Evolutionary conservation across 1,140 invertebrate genomes (phyloP).

Genomic region (Drosophila pachea): DNA sequence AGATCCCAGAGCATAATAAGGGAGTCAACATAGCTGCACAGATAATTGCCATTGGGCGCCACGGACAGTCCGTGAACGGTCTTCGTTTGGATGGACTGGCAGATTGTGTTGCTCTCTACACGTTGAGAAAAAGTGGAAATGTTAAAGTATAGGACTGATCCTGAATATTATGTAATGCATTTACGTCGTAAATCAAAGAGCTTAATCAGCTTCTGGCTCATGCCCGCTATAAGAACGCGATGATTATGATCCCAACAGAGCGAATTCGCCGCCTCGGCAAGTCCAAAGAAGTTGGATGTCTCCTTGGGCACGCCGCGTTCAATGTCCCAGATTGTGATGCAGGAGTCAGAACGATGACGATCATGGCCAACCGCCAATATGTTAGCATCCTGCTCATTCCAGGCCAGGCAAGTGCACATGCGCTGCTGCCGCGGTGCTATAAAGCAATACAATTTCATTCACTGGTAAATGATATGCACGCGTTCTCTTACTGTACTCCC

Average conservation of each 20-base stretch:
- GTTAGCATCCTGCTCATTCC: slow-evolving; percentile 92
- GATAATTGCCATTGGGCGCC: slow-evolving; percentile 87
- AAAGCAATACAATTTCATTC: background rate
- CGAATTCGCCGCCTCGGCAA: slow-evolving; percentile 90
- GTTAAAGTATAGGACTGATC: background rate
- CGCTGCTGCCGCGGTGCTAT: slow-evolving; percentile 88
- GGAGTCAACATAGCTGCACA: slow-evolving; percentile 91
- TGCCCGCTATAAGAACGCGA: slow-evolving; percentile 89
- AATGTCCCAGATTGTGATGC: slow-evolving; percentile 90
- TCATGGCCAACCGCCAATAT: slow-evolving; percentile 92
- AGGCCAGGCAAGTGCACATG: slow-evolving; percentile 91
- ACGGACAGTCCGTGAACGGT: slow-evolving; percentile 89
- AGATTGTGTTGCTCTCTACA: slow-evolving; percentile 85
- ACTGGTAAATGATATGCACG: background rate
- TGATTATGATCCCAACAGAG: slow-evolving; percentile 90
- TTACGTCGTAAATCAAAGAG: slow-evolving; percentile 95
- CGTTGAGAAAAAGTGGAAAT: slow-evolving; percentile 27
- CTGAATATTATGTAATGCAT: slow-evolving; percentile 31
- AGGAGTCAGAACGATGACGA: slow-evolving; percentile 90
- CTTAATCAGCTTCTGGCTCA: slow-evolving; percentile 93
- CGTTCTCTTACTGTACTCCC: slow-evolving; percentile 70
- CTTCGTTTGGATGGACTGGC: slow-evolving; percentile 88
- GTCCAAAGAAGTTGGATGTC: slow-evolving; percentile 79
- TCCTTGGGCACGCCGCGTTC: slow-evolving; percentile 70
- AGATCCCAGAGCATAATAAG: slow-evolving; percentile 92